A percentile compares a stretch with the other conserved stretches of the same genome.
Conservation (phyloP, 2,113 vertebrate species). For the Peucedramus taeniatus region DNA sequence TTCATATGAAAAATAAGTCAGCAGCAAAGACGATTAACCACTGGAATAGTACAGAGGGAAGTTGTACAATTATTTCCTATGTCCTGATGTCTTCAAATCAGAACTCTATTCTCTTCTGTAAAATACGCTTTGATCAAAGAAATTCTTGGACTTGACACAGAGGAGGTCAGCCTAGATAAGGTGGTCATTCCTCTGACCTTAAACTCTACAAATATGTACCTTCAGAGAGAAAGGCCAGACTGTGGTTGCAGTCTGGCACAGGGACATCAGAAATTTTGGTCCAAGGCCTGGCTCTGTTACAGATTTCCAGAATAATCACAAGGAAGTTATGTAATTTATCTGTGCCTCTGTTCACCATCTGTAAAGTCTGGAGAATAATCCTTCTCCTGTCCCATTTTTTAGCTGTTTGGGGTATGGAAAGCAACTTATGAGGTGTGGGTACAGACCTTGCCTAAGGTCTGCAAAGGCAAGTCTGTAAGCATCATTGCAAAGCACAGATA, state of each 20-base stretch:
- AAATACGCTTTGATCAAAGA: neutral
- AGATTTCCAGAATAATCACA: constrained; percentile 6
- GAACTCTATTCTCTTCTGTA: neutral
- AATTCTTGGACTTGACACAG: neutral
- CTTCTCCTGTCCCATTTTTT: neutral
- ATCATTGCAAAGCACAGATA: neutral
- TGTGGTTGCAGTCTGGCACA: neutral
- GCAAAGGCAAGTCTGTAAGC: neutral
- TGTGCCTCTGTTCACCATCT: constrained; percentile 29
- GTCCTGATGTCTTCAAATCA: neutral
- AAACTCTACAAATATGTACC: neutral
- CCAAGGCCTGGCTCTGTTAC: neutral
- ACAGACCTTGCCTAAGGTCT: neutral
- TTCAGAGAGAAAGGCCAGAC: neutral
- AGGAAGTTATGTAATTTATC: constrained; percentile 5
- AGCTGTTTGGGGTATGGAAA: neutral
- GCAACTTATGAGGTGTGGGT: neutral
- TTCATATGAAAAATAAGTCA: constrained; percentile 12
- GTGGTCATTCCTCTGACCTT: neutral
- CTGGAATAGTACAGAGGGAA: neutral
- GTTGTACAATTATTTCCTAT: neutral
- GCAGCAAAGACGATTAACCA: neutral
- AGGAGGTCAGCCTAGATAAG: neutral
- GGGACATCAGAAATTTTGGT: neutral
- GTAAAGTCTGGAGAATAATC: neutral